Base-by-base conservation (phyloP, 2,888 invertebrate genomes). In the Sphaerophoria taeniata region DNA sequence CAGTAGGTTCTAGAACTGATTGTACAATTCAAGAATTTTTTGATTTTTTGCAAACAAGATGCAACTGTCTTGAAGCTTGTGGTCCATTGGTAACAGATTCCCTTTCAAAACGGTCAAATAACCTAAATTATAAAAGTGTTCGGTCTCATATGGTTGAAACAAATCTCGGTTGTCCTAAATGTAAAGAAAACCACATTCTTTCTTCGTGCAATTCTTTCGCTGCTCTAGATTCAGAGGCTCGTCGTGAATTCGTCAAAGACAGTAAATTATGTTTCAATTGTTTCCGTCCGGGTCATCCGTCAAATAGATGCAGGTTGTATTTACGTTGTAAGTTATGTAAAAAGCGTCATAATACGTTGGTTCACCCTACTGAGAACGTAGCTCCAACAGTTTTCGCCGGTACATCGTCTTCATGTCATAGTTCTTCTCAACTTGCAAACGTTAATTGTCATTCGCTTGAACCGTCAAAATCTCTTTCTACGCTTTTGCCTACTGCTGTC, bases 401-500 rank as follows among this genome's bases (percentile, higher is more conserved):
- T 36, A 3, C 39, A 16, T 67, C 51, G 12, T 11, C 65, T 3
- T 51, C 51, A 24, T 24, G 24, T 24, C 12, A 39, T 14, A 33
- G 7, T 16, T 14, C 24, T 39, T 12, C 65, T 51, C 12, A 51
- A 9, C n/a, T 39, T 39, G 2, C 12, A 49, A 67, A 47, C 24
- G 12, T 56, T n/a, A 6, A 31, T 5, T 16, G 16, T 45, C 60
- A 69, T 14, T 33, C 39, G 4, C 47, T 65, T 6, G 63, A 74
- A 47, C 9, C 55, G 16, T 33, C 33, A 60, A 58, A 43, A 43
- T 11, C 2, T 9, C 3, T 14, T 56, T 34, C 56, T 43, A 70
- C 76, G 7, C 9, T 76, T 5, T 11, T 55, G 5, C 69, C 76
- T 6, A 70, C 70, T 9, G 69, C 55, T n/a, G 12, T 55, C 12